Evolutionary conservation across 2,888 invertebrate species (phyloP), one percentile per base, ranked within the genome.

Genomic region (Drosophila nr. medialis): DNA sequence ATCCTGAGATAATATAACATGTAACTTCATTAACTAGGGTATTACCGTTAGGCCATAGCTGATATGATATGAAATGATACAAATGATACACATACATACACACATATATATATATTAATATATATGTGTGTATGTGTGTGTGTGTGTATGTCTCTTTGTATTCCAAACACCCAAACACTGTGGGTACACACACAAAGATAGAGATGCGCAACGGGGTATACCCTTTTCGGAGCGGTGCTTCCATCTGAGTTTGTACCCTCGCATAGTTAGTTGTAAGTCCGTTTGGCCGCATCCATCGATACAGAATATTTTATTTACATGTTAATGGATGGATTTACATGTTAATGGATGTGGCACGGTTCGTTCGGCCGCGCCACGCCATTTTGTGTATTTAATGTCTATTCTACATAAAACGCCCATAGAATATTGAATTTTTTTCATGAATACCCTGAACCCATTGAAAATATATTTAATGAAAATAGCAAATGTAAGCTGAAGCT

Each of bases 11-110:
- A 54, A 50, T 49, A 56, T 30, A 68, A 42, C 50, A 15, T 49
- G 56, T 56, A 54, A 71, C 49, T 59, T 64, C 54, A 69, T 62
- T 49, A 54, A 68, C 42, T 69, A 68, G 64, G 63, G 27, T 77
- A 62, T 75, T 76, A 67, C 62, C 51, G 34, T 61, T 54, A 73
- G 58, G 74, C 54, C 61, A 72, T 72, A 72, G 69, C 73, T 62
- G 74, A 74, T 64, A 62, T 67, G 30, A 60, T 60, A 64, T 70
- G 49, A 59, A 40, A 62, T 45, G 13, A 55, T 42, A 54, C 29
- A 59, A 40, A 62, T 45, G 13, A 55, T 42, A 54, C 29, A n/a
- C 7, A 45, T 0, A 42, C 5, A 42, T 45, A 56, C 18, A 45
- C 45, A 55, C 18, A 34, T 18, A 53, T 10, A 34, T 36, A 2